Percentiles rank a stretch among this genome's conserved stretches.
phyloP scores from a whole-genome alignment of 2,888 invertebrate genomes.

The Lepidochitona cinerea region DNA sequence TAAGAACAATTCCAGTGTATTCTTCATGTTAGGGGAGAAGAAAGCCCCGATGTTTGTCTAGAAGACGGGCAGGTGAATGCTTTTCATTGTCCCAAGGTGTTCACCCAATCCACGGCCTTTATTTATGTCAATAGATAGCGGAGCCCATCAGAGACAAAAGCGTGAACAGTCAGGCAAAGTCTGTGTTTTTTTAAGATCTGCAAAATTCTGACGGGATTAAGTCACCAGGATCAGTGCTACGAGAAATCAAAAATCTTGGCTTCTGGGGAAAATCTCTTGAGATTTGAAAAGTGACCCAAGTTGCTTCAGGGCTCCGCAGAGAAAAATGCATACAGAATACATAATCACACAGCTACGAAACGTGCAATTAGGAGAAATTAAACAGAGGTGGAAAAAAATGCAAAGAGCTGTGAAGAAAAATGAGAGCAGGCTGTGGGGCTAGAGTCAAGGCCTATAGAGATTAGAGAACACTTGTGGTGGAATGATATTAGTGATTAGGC shows the following conservation, averaged over 20 bases:
- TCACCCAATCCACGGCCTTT: background rate
- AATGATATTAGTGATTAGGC: constrained; percentile 8
- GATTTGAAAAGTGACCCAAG: too few relatives aligned
- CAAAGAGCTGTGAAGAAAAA: background rate
- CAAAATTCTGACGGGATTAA: background rate
- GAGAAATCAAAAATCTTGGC: background rate
- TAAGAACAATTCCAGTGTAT: constrained; percentile 9
- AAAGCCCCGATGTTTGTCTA: background rate
- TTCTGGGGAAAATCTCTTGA: too few relatives aligned
- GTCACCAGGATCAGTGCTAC: background rate
- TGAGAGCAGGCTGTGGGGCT: background rate
- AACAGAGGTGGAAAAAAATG: background rate
- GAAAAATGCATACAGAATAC: background rate
- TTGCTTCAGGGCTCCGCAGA: background rate
- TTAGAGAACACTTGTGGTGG: constrained; percentile 3
- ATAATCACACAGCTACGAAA: background rate
- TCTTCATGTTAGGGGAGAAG: background rate
- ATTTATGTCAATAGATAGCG: constrained; percentile 1
- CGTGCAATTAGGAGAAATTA: constrained; percentile 3
- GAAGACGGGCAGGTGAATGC: background rate
- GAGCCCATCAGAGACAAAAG: background rate
- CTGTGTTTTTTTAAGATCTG: background rate
- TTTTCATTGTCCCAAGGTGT: background rate
- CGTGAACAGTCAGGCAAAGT: background rate
- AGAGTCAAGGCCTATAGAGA: background rate